Base-by-base conservation (phyloP, 2,113 vertebrate species). In the Pungitius pungitius region DNA sequence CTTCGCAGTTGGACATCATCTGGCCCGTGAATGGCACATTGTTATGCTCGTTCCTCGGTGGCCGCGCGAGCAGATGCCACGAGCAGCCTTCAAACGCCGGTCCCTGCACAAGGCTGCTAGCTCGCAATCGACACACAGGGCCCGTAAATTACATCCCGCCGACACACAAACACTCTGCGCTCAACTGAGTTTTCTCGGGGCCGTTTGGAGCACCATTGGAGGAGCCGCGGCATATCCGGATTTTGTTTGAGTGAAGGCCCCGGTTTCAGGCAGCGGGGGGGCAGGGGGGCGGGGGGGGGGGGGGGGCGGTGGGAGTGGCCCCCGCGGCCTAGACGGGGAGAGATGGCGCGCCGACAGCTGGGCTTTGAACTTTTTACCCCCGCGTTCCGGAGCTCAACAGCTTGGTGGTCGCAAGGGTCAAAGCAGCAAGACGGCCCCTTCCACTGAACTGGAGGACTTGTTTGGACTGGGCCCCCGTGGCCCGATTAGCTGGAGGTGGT, bases 1-100 rank as follows among this genome's bases (percentile, higher is more conserved):
- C 90, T 81, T 89, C 89, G 54, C 91, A 90, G 90, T 90, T 82
- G 92, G 90, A 91, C 87, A 83, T 93, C 92, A 93, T 93, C 90
- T 93, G 92, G 92, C 89, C 88, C 90, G 85, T 92, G 90, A 93
- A 92, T 93, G 90, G 89, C 92, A 91, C 92, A 92, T 93, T 93
- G 90, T 92, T 92, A 90, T 87, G 75, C 82, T 51, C 24, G 74
- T 84, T 91, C 89, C 90, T 90, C 83, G 75, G 90, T 83, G 90
- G 86, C 86, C 77, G 43, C 64, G 55, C 35, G 85, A 91, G 89
- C 89, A 92, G 90, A 92, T 91, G 90, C 88, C 90, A 76, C 13
- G 89, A 89, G 87, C 89, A 82, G 87, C 84, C 86, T 65, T 83
- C n/a, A n/a, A 78, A 69, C 88, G 71, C 78, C 22, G 79, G 86